These are phyloP conservation scores for Brachyrhaphis roseni DNA, from an alignment of 2,797 vertebrate species.

Conservation along the genomic window DNA sequence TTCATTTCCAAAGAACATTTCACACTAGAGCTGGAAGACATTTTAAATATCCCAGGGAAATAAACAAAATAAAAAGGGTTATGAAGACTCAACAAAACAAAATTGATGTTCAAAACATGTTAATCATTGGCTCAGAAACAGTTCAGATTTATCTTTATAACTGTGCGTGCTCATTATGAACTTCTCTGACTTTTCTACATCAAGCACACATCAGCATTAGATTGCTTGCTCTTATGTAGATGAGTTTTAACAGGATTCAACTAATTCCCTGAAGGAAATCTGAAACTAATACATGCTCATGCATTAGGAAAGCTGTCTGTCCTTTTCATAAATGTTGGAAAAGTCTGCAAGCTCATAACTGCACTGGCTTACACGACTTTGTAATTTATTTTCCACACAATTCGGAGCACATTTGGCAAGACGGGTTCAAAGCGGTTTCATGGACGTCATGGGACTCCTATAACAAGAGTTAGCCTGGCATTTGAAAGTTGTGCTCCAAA, in stretches of 20 bases:
- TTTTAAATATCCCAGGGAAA: no score
- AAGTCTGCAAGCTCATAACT: not conserved
- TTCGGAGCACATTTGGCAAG: not conserved
- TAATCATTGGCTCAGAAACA: not conserved
- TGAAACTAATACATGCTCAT: not conserved
- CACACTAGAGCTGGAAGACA: no score
- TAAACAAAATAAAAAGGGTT: no score
- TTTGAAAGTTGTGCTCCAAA: not conserved
- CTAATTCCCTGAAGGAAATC: not conserved
- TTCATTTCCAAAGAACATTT: no score
- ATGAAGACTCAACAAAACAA: no score
- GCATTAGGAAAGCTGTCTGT: not conserved
- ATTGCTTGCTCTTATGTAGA: not conserved
- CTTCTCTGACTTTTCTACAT: not conserved
- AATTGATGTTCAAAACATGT: no score
- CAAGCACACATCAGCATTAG: not conserved
- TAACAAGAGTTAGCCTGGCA: not conserved
- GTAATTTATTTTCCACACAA: not conserved
- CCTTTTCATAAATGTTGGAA: not conserved
- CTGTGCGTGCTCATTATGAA: not conserved
- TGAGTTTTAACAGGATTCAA: not conserved
- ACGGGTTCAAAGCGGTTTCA: not conserved
- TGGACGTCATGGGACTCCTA: not conserved
- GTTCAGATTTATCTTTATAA: not conserved
- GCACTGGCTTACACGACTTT: not conserved